Base-by-base conservation (phyloP, 1,140 invertebrate species). In the Cotesia typhae region DNA sequence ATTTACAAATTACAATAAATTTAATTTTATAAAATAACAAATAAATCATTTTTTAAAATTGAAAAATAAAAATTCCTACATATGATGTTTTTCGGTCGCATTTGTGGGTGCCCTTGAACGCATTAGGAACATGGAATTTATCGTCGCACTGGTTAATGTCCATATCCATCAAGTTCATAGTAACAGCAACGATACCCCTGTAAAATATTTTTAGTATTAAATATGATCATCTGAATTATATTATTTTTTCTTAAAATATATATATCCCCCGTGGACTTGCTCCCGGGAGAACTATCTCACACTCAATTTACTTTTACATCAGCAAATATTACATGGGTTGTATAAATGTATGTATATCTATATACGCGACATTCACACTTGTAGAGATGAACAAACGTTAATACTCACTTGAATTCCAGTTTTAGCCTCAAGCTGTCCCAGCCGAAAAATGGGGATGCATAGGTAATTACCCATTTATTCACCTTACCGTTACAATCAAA, bases 121-220 rank as follows among this genome's bases (percentile, higher is more conserved):
- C 96, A 89, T 99, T 99, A 2, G 95, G 92, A 35, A 92, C 90
- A 79, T 94, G 94, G 84, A 93, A 96, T 83, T 93, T 91, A 84
- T 94, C 93, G 47, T 96, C 94, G 82, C 97, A 99, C 87, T 99
- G 97, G 84, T 98, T 97, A 28, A 99, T 93, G 85, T 98, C 96
- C 78, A 99, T 86, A 80, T 96, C 92, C 80, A 94, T 83, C 76
- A 99, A 89, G 81, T 95, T 91, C 91, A 98, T 96, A 41, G 95
- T 95, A 17, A 99, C 96, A 73, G 94, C 92, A 9, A 99, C 96
- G 72, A 96, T 94, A 80, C 98, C 98, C 85, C 96, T 98, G 88
- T 77, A 92, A 74, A 88, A 71, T 80, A 80, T 85, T 78, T 47
- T 83, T 80, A 83, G 83, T 84, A 76, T 86, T 84, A 86, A 84